Evolutionary conservation across 1,140 invertebrate genomes (phyloP), one percentile per base, ranked within the genome.

Genomic region (Oryzaephilus surinamensis): DNA sequence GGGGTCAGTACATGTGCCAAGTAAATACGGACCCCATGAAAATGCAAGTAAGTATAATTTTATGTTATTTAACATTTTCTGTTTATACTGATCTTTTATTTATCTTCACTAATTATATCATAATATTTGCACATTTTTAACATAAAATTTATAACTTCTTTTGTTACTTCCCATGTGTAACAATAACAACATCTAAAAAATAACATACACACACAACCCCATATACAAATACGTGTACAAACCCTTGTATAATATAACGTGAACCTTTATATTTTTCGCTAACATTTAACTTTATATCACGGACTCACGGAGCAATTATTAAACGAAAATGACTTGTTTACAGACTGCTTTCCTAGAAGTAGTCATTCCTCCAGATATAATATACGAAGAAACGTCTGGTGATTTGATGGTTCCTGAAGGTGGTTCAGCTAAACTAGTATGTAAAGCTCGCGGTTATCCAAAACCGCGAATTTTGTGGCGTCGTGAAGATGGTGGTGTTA

Each of bases 1-100:
- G 83, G 26, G 89, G 89, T 43, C 75, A 80, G 53, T 87, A 88
- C 57, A 92, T 91, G 83, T 93, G 89, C 67, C 90, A 94, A 72
- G 80, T 93, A 53, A 91, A 93, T 62, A 89, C 90, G 41, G 81
- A 92, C 64, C 88, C 89, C 10, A 91, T 94, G 84, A 87, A 87
- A 66, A 86, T 81, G 69, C 85, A 89, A 76, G 85, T 89, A 49
- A 50, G 32, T 36, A 27, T 26, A 27, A 2, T n/a, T 26, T 33
- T 33, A n/a, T 40, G 28, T 24, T 32, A 32, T 23, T 10, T 33
- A 14, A 14, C 6, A 10, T n/a, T n/a, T n/a, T n/a, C n/a, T n/a
- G n/a, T n/a, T n/a, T n/a, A n/a, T n/a, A n/a, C n/a, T n/a, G n/a
- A n/a, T n/a, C n/a, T n/a, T n/a, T n/a, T n/a, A n/a, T n/a, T n/a